phyloP scores from a whole-genome alignment of 2,113 vertebrate species.

The Lophura nycthemera region DNA sequence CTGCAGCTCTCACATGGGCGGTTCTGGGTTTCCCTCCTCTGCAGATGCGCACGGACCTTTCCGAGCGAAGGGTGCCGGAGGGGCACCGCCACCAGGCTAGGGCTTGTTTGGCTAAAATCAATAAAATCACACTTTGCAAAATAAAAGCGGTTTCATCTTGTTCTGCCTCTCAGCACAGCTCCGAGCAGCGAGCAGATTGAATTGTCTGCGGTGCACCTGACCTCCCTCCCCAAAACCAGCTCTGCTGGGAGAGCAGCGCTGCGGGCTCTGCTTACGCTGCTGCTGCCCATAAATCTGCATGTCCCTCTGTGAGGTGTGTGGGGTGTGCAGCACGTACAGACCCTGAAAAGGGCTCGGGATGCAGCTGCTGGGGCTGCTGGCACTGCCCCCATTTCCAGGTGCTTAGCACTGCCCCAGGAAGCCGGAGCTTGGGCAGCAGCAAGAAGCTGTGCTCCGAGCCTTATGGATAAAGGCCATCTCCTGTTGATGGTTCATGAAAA shows the following conservation, averaged over 20 bases:
- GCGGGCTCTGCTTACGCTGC: neutral
- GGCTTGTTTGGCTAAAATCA: neutral
- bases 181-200: neutral
- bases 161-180: neutral
- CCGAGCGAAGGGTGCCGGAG: accelerated
- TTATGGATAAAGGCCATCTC: neutral
- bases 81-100: neutral
- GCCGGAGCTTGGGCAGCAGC: neutral
- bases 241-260: neutral
- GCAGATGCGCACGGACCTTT: neutral
- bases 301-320: accelerated
- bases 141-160: neutral
- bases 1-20: conserved; percentile 23
- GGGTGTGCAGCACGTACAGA: neutral
- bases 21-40: accelerated
- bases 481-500: neutral
- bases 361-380: neutral
- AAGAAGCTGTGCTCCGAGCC: neutral
- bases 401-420: neutral
- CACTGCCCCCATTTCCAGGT: neutral
- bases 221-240: neutral
- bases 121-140: neutral
- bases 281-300: accelerated
- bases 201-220: neutral
- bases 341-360: neutral